Percentiles rank a stretch among this genome's conserved stretches.
These are phyloP conservation scores for Philaethria dido DNA, from an alignment of 2,888 invertebrate species.

Conservation along the genomic window DNA sequence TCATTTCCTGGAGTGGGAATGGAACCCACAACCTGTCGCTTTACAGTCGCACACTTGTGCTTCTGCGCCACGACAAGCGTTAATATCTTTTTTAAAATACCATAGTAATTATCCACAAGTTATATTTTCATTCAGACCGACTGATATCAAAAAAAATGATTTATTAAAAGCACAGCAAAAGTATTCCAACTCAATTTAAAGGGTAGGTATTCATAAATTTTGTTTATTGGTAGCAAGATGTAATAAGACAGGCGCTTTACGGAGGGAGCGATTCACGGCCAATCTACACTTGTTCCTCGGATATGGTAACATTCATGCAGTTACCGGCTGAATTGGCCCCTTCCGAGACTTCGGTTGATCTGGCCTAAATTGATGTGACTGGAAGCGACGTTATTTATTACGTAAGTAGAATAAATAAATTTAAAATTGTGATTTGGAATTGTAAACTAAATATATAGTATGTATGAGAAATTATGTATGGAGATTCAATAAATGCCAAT, in stretches of 20 bases:
- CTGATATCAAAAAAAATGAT: background rate
- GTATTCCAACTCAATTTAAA: conserved; percentile 12
- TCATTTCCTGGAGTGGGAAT: no score
- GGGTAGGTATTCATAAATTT: conserved; percentile 56
- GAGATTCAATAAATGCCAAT: no score
- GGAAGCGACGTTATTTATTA: conserved; percentile 28
- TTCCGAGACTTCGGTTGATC: conserved; percentile 56
- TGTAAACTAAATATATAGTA: no score
- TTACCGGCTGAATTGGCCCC: conserved; percentile 76
- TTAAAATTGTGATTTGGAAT: no score
- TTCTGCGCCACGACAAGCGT: no score
- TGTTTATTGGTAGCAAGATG: conserved; percentile 56
- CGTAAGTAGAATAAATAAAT: background rate
- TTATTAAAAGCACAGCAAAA: conserved; percentile 12
- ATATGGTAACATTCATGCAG: conserved; percentile 78
- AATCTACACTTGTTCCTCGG: conserved; percentile 76
- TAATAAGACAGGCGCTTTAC: conserved; percentile 75
- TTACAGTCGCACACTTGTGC: no score
- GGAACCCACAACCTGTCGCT: no score
- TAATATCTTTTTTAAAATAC: no score
- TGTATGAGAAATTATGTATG: no score
- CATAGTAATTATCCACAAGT: no score
- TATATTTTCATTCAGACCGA: background rate
- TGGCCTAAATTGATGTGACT: conserved; percentile 16
- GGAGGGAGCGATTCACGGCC: conserved; percentile 69